Conservation (phyloP, 2,888 invertebrate genomes). For the Drosophila neotestacea region DNA sequence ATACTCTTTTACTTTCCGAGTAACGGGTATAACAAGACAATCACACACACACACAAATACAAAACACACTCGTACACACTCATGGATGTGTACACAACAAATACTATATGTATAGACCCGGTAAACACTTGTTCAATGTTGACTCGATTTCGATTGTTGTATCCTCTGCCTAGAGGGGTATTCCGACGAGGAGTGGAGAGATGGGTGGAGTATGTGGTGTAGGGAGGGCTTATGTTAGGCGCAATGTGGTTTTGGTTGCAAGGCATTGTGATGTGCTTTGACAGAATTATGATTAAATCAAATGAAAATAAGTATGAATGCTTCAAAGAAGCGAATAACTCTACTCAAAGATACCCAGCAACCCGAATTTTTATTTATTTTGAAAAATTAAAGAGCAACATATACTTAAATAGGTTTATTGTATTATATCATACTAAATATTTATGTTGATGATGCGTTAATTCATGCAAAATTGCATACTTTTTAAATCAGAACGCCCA, state of each 20-base stretch:
- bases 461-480: background rate
- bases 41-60: background rate
- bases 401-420: too few relatives aligned
- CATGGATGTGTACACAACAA: constrained; percentile 1
- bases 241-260: constrained; percentile 13
- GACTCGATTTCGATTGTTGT: constrained; percentile 48
- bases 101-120: constrained; percentile 17
- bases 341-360: constrained; percentile 5
- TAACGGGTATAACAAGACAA: background rate
- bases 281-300: constrained; percentile 66
- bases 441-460: background rate
- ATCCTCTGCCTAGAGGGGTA: constrained; percentile 13
- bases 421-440: too few relatives aligned
- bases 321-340: background rate
- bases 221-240: background rate
- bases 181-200: too few relatives aligned
- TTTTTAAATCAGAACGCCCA: background rate
- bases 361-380: background rate
- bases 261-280: constrained; percentile 34
- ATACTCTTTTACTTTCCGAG: too few relatives aligned
- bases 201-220: background rate
- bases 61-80: background rate
- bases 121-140: constrained; percentile 54
- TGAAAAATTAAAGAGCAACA: background rate
- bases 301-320: constrained; percentile 30